Evolutionary conservation across 2,888 invertebrate genomes (phyloP).

Genomic region (Maniola hyperantus): DNA sequence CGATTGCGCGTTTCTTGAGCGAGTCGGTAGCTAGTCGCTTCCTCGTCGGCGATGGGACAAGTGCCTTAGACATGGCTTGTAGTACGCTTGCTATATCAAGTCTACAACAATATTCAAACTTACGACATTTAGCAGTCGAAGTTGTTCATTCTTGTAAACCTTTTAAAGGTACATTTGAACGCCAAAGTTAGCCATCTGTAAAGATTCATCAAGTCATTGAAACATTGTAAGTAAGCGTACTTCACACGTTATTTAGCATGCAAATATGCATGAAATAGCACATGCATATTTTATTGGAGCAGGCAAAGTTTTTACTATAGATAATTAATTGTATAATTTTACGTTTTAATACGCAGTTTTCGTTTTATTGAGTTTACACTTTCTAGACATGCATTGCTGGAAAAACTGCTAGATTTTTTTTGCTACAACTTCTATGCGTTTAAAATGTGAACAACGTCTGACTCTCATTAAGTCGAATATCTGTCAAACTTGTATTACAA

Average conservation of each 20-base stretch:
- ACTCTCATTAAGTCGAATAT: too few relatives aligned
- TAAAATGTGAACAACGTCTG: background rate
- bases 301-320: constrained; percentile 6
- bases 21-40: too few relatives aligned
- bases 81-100: too few relatives aligned
- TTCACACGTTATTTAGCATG: constrained; percentile 25
- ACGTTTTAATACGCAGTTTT: constrained; percentile 16
- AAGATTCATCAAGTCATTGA: constrained; percentile 37
- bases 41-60: too few relatives aligned
- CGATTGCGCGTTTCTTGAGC: too few relatives aligned
- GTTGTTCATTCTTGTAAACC: constrained; percentile 35
- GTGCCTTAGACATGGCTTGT: too few relatives aligned
- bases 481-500: background rate
- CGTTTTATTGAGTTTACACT: constrained; percentile 10
- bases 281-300: constrained; percentile 17
- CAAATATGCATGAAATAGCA: constrained; percentile 27
- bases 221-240: constrained; percentile 22
- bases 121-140: constrained; percentile 25
- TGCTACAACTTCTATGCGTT: background rate
- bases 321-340: constrained; percentile 3
- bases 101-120: background rate
- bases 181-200: constrained; percentile 44
- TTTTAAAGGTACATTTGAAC: constrained; percentile 41
- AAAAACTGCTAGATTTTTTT: background rate
- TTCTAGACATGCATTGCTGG: constrained; percentile 17